Percentiles rank a stretch among this genome's conserved stretches.
phyloP scores from a whole-genome alignment of 2,888 invertebrate species.

The Rhyacophila evoluta region DNA sequence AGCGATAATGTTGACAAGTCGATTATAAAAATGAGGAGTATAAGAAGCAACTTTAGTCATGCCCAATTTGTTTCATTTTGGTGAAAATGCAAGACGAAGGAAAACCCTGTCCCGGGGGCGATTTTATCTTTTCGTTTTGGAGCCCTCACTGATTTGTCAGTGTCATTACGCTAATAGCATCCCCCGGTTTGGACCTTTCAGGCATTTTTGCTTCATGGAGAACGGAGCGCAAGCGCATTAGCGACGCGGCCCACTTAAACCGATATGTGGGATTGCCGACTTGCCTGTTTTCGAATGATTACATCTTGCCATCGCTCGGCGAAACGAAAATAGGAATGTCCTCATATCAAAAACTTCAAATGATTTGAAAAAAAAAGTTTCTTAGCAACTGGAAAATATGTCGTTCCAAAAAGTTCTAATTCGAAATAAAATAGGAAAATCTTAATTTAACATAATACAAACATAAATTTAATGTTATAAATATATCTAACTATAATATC shows the following conservation, averaged over 20 bases:
- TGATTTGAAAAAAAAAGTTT: too few species aligned
- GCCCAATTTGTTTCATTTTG: constrained; percentile 14
- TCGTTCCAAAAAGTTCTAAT: too few species aligned
- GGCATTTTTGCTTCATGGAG: neutral
- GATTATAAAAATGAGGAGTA: constrained; percentile 6
- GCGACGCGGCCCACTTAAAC: neutral
- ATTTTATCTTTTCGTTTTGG: constrained; percentile 33
- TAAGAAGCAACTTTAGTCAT: constrained; percentile 21
- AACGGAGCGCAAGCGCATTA: neutral
- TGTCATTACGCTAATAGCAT: constrained; percentile 42
- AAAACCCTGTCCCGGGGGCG: constrained; percentile 25
- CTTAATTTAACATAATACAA: too few species aligned
- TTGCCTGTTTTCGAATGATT: constrained; percentile 16
- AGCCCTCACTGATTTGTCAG: constrained; percentile 38
- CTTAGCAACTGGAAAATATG: too few species aligned
- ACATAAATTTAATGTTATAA: too few species aligned
- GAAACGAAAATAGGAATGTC: neutral
- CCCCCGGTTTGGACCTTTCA: constrained; percentile 34
- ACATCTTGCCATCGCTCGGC: neutral
- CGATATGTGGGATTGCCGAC: constrained; percentile 22
- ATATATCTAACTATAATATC: too few species aligned
- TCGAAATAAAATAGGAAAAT: too few species aligned
- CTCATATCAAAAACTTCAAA: neutral
- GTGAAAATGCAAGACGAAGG: constrained; percentile 34
- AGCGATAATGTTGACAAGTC: constrained; percentile 13